Conservation (phyloP, 2,888 invertebrate species). For the Tenthredo mesomela region DNA sequence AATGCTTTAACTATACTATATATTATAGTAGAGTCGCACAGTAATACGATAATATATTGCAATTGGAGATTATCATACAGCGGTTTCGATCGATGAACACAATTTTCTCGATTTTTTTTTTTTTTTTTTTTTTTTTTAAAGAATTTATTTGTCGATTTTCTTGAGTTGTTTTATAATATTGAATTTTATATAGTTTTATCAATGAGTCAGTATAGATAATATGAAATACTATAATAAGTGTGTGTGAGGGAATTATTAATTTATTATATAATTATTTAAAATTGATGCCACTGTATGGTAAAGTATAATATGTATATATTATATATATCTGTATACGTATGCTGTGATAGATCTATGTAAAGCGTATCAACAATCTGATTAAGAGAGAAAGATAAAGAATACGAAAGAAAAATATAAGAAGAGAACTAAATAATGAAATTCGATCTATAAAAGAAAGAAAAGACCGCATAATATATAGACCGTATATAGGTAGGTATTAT, state of each 20-base stretch:
- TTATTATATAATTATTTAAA: neutral
- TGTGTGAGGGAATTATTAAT: too few species aligned
- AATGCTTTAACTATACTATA: conserved; percentile 44
- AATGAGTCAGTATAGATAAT: neutral
- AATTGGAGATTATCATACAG: conserved; percentile 29
- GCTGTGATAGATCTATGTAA: conserved; percentile 73
- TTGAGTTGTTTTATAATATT: too few species aligned
- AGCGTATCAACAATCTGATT: conserved; percentile 73
- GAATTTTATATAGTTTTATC: too few species aligned
- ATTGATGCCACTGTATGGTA: conserved; percentile 17
- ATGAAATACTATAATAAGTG: too few species aligned
- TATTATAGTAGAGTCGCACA: conserved; percentile 3
- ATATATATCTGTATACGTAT: conserved; percentile 55
- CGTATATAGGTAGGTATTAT: too few species aligned
- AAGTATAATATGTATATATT: neutral
- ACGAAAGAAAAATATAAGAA: conserved; percentile 35
- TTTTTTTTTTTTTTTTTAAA: too few species aligned
- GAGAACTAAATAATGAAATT: conserved; percentile 33
- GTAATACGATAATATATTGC: conserved; percentile 5
- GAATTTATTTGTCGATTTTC: too few species aligned
- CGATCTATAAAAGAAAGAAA: neutral
- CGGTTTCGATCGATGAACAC: neutral
- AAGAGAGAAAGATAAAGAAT: conserved; percentile 53
- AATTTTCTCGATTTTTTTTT: neutral
- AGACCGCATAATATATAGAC: neutral